Base-by-base conservation (phyloP, 2,797 vertebrate genomes). In the Tachyglossus aculeatus region DNA sequence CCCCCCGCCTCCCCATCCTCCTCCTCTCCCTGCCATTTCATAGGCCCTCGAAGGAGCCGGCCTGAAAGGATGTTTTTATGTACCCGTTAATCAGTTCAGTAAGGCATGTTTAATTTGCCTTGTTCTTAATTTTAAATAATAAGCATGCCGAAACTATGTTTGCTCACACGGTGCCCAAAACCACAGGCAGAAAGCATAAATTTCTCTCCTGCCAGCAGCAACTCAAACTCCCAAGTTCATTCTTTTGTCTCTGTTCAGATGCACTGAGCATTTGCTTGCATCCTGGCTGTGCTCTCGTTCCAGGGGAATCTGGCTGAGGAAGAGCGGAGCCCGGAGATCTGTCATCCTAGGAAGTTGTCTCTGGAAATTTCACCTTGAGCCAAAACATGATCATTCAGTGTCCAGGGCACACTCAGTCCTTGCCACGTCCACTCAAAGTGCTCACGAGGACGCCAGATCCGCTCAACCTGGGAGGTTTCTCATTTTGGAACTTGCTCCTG, bases 11-110 rank as follows among this genome's bases (percentile, higher is more conserved):
- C n/a, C n/a, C n/a, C n/a, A n/a, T n/a, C n/a, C n/a, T n/a, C n/a
- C n/a, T n/a, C n/a, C n/a, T n/a, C n/a, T n/a, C n/a, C n/a, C n/a
- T n/a, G n/a, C n/a, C n/a, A n/a, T n/a, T n/a, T n/a, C n/a, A n/a
- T n/a, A n/a, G n/a, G n/a, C n/a, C n/a, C n/a, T n/a, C n/a, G n/a
- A n/a, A n/a, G n/a, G n/a, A n/a, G n/a, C n/a, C n/a, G n/a, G n/a
- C n/a, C n/a, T n/a, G n/a, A n/a, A n/a, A n/a, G n/a, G n/a, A n/a
- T n/a, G n/a, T n/a, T n/a, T 37, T 50, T 65, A 29, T 14, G n/a
- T 52, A 70, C 19, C 38, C 48, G 33, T 63, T 73, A 52, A 56
- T 71, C 13, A 36, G 34, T 71, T 77, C 34, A 14, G 2, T 44
- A 63, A 76, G 4, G 43, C 32, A 24, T 11, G 22, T 40, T 37